Conservation (phyloP, 2,797 vertebrate genomes). For the Babyrousa celebensis region DNA sequence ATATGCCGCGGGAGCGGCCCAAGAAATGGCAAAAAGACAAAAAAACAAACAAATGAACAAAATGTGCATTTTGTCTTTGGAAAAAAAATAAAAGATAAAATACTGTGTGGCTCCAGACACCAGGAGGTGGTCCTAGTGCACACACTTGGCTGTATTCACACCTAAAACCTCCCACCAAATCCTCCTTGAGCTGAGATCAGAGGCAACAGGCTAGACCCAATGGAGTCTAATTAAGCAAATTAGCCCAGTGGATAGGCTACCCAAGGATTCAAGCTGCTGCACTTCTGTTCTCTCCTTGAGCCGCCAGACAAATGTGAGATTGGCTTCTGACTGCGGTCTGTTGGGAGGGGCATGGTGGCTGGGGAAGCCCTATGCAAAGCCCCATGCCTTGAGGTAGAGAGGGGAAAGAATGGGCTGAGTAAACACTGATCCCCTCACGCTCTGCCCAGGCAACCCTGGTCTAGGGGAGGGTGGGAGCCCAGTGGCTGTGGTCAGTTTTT, state of each 20-base stretch:
- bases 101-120: not conserved
- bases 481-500: conserved; percentile 86
- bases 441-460: not conserved
- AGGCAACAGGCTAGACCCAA: not conserved
- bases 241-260: not conserved
- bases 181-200: not conserved
- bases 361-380: conserved; percentile 78
- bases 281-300: conserved; percentile 4
- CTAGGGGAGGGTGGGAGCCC: not conserved
- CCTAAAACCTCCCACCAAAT: not conserved
- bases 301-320: conserved; percentile 7
- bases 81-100: too few relatives aligned
- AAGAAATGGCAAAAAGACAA: too few relatives aligned
- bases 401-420: conserved; percentile 33
- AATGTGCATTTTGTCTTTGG: too few relatives aligned
- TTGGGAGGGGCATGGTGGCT: not conserved
- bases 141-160: not conserved
- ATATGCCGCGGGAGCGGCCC: too few relatives aligned
- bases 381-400: conserved; percentile 44
- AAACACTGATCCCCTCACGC: conserved; percentile 26
- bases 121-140: not conserved
- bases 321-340: conserved; percentile 38
- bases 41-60: too few relatives aligned
- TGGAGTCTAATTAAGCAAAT: not conserved
- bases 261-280: not conserved